These are phyloP conservation scores for Megamerina dolium DNA, from an alignment of 2,888 invertebrate species.

Conservation along the genomic window DNA sequence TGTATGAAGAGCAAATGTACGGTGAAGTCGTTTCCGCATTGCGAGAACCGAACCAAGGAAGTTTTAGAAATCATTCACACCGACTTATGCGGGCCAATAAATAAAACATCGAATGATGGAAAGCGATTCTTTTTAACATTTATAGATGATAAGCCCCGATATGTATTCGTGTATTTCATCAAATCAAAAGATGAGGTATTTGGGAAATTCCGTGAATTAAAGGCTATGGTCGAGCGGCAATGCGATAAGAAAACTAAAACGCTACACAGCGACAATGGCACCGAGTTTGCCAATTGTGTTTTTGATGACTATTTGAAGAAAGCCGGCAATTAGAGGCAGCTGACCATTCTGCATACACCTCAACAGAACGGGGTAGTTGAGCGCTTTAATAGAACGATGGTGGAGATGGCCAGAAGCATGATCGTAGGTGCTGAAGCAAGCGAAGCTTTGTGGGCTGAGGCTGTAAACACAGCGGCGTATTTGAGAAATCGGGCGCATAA, in stretches of 20 bases:
- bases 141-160: constrained; percentile 9
- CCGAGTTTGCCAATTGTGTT: constrained; percentile 4
- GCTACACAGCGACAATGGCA: too few species aligned
- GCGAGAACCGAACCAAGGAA: constrained; percentile 2
- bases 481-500: constrained; percentile 18
- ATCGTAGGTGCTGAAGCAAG: constrained; percentile 22
- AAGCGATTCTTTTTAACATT: constrained; percentile 6
- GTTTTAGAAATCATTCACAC: constrained; percentile 12
- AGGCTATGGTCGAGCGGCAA: constrained; percentile 1
- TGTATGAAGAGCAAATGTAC: constrained; percentile 10
- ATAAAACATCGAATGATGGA: constrained; percentile 4
- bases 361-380: constrained; percentile 25
- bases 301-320: constrained; percentile 16
- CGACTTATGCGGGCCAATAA: constrained; percentile 8
- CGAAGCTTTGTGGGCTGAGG: constrained; percentile 26
- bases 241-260: too few species aligned
- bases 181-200: constrained; percentile 3
- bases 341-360: constrained; percentile 21
- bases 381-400: constrained; percentile 18
- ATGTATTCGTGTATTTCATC: constrained; percentile 6
- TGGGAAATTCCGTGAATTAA: constrained; percentile 3
- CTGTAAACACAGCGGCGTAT: constrained; percentile 20
- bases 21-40: constrained; percentile 9
- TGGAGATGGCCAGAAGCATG: constrained; percentile 33
- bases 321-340: constrained; percentile 18